A percentile compares a stretch with the other conserved stretches of the same genome.
phyloP scores from a whole-genome alignment of 53 echinoderm and acorn worm genomes.

The Crossaster papposus region DNA sequence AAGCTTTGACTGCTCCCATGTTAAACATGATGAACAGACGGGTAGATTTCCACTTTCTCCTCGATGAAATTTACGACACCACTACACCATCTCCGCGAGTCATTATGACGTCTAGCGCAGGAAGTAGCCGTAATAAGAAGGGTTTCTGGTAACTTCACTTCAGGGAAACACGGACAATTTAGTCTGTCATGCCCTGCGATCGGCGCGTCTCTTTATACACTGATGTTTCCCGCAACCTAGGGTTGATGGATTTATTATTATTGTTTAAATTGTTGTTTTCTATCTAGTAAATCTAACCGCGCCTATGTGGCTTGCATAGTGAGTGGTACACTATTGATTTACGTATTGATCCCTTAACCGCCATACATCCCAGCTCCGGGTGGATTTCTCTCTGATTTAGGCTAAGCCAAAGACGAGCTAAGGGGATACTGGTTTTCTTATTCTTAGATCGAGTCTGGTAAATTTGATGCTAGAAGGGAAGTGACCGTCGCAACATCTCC shows the following conservation, averaged over 20 bases:
- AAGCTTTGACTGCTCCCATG: constrained; percentile 97
- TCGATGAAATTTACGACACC: constrained; percentile 1
- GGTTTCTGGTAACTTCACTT: not conserved
- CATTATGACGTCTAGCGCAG: not conserved
- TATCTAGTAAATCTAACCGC: constrained; percentile 4
- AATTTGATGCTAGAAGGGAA: not conserved
- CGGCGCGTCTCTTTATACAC: not conserved
- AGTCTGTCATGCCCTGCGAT: not conserved
- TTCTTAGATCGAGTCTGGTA: not conserved
- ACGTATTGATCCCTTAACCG: constrained; percentile 5
- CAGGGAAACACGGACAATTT: not conserved
- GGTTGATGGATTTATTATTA: constrained; percentile 23
- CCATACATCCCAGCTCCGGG: constrained; percentile 4
- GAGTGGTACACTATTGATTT: constrained; percentile 35
- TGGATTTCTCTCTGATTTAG: not conserved
- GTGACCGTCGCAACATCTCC: not conserved
- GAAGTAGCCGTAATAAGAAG: not conserved
- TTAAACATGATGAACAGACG: constrained; percentile 63
- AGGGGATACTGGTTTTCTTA: not conserved
- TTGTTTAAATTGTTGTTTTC: not conserved
- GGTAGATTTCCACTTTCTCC: not conserved
- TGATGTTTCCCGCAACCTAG: not conserved
- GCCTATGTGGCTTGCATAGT: constrained; percentile 1
- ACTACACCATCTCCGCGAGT: not conserved
- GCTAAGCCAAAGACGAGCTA: not conserved